phyloP scores from a whole-genome alignment of 92 coral and sea anemone genomes.

The Pocillopora grandis region DNA sequence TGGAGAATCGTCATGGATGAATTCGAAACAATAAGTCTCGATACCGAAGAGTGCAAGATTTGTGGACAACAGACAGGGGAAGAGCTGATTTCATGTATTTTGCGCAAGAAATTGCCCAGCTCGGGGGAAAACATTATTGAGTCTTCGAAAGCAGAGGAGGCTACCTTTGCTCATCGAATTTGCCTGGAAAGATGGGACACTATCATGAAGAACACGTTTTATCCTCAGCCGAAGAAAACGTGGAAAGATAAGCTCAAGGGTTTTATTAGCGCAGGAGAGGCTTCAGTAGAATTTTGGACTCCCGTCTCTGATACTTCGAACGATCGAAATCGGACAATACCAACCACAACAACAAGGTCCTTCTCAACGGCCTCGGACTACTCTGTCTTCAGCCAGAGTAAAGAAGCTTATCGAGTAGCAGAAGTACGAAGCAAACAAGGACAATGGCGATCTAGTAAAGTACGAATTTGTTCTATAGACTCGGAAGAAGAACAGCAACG shows the following conservation, averaged over 20 bases:
- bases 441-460: slow-evolving; percentile 59
- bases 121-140: slow-evolving; percentile 29
- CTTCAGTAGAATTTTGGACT: slow-evolving; percentile 53
- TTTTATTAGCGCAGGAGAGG: slow-evolving; percentile 46
- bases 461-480: slow-evolving; percentile 79
- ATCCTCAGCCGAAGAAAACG: slow-evolving; percentile 73
- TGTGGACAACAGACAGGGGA: slow-evolving; percentile 92
- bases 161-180: slow-evolving; percentile 69
- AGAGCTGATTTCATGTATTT: slow-evolving; percentile 74
- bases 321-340: neutral
- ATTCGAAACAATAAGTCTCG: slow-evolving; percentile 85
- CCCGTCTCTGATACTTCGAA: slow-evolving; percentile 29
- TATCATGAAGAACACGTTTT: slow-evolving; percentile 65
- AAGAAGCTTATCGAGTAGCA: slow-evolving; percentile 76
- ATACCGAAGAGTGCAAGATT: slow-evolving; percentile 78
- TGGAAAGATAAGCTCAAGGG: slow-evolving; percentile 78
- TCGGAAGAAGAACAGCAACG: slow-evolving; percentile 50
- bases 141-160: slow-evolving; percentile 29
- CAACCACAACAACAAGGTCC: neutral
- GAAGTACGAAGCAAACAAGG: slow-evolving; percentile 33
- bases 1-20: slow-evolving; percentile 56
- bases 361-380: neutral
- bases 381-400: slow-evolving; percentile 37
- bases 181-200: slow-evolving; percentile 83
- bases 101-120: slow-evolving; percentile 73